These are phyloP conservation scores for Leucosticte australis DNA, from an alignment of 2,113 vertebrate genomes.

Conservation along the genomic window DNA sequence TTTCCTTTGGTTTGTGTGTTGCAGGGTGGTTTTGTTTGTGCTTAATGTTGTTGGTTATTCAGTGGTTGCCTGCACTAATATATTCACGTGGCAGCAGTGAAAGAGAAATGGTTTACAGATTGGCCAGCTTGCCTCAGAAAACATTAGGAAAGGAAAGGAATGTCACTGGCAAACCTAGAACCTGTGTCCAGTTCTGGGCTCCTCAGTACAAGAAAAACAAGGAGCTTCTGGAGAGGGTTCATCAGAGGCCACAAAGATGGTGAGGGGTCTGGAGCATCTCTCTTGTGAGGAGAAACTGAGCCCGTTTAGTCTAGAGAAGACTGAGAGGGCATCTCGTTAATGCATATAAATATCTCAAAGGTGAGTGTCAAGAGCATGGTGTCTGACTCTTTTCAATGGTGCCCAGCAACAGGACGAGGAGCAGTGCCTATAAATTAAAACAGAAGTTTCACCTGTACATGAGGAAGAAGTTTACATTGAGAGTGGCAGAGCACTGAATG, in stretches of 20 bases:
- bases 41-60: neutral
- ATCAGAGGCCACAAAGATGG: neutral
- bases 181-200: neutral
- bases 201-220: neutral
- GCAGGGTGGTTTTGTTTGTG: neutral
- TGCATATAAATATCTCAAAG: neutral
- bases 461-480: neutral
- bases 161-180: neutral
- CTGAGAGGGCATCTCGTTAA: neutral
- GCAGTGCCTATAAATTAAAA: neutral
- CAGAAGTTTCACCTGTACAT: neutral
- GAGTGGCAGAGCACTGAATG: neutral
- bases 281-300: neutral
- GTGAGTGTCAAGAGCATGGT: neutral
- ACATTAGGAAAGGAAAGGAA: neutral
- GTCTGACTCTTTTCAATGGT: neutral
- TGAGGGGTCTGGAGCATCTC: neutral
- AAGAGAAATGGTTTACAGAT: neutral
- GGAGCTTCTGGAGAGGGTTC: neutral
- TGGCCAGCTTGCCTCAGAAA: neutral
- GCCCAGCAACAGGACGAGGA: accelerated
- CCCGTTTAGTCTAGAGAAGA: neutral
- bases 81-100: neutral
- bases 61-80: neutral
- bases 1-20: neutral